Evolutionary conservation across 2,888 invertebrate species (phyloP).

Genomic region (Tenthredo distinguenda): DNA sequence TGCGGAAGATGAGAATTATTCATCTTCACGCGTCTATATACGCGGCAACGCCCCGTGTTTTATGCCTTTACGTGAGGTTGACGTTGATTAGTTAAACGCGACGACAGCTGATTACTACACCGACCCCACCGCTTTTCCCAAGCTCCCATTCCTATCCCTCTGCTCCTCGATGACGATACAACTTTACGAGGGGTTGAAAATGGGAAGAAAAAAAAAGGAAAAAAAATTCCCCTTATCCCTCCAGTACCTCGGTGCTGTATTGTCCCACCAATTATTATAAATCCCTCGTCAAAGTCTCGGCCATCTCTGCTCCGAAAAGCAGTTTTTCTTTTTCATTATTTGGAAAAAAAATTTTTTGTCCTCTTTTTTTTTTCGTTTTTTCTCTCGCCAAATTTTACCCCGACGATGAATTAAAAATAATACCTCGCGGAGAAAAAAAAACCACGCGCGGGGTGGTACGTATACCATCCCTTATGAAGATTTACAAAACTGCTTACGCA

Average conservation of each 20-base stretch:
- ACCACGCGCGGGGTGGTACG: neutral
- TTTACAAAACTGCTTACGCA: constrained; percentile 18
- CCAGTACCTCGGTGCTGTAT: constrained; percentile 6
- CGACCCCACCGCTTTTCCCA: neutral
- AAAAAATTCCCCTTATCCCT: neutral
- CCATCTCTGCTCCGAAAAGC: constrained; percentile 14
- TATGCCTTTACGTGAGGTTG: constrained; percentile 50
- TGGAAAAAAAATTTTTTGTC: neutral
- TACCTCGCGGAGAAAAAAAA: neutral
- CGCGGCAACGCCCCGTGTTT: constrained; percentile 42
- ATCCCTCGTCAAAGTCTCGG: constrained; percentile 54
- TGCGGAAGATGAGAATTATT: constrained; percentile 29
- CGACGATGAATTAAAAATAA: constrained; percentile 29
- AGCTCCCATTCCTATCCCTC: constrained; percentile 57
- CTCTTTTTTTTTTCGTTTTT: neutral
- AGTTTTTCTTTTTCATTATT: neutral
- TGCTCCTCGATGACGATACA: constrained; percentile 69
- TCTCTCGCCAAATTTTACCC: neutral
- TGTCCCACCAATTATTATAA: constrained; percentile 57
- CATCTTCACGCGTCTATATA: constrained; percentile 44
- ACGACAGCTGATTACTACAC: constrained; percentile 68
- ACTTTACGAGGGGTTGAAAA: constrained; percentile 64
- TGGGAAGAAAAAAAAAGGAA: neutral
- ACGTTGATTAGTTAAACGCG: constrained; percentile 74
- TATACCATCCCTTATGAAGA: neutral